phyloP scores from a whole-genome alignment of 2,888 invertebrate genomes.

The Netelia fuscicornis region DNA sequence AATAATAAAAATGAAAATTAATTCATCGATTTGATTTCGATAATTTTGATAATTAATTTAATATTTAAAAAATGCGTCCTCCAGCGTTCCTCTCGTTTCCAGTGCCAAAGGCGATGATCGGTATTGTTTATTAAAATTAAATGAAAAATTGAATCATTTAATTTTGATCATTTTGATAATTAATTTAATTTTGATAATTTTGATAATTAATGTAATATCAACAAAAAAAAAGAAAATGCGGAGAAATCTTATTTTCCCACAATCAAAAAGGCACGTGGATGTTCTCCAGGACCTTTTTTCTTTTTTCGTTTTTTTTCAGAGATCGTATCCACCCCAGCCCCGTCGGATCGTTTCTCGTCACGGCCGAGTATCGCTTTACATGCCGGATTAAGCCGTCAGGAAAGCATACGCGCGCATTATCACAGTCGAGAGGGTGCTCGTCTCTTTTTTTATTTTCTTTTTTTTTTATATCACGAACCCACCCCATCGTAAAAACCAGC shows the following conservation, averaged over 20 bases:
- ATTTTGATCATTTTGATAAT: no score
- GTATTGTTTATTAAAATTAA: no score
- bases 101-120: no score
- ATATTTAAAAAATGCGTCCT: neutral
- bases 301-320: conserved; percentile 71
- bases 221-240: conserved; percentile 1
- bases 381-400: conserved; percentile 78
- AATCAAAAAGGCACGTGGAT: conserved; percentile 78
- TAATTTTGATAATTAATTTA: neutral
- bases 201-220: neutral
- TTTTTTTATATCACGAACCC: conserved; percentile 53
- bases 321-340: conserved; percentile 75
- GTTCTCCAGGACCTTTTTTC: conserved; percentile 45
- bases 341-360: conserved; percentile 81
- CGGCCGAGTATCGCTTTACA: conserved; percentile 77
- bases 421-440: conserved; percentile 17
- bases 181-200: no score
- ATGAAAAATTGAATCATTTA: no score
- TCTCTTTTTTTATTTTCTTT: neutral
- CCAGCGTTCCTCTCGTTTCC: no score
- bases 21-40: conserved; percentile 9
- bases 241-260: conserved; percentile 74
- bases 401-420: conserved; percentile 67
- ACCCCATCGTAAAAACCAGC: conserved; percentile 36
- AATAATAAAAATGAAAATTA: neutral